Evolutionary conservation across 2,888 invertebrate species (phyloP), one percentile per base, ranked within the genome.

Genomic region (Ditula angustiorana): DNA sequence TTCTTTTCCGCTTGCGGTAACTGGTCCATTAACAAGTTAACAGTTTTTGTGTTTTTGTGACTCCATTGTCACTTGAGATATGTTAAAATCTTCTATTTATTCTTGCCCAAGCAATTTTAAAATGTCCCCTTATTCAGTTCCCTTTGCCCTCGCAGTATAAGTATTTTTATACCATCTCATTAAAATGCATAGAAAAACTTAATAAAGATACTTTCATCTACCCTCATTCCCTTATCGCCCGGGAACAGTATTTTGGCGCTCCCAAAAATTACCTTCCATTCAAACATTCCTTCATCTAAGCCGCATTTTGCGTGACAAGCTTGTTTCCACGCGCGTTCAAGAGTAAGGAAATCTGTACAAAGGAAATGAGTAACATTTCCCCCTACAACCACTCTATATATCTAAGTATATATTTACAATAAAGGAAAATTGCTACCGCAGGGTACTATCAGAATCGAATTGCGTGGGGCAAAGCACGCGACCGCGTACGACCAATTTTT

Each of bases 401-500:
- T 49, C 66, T 67, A 69, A 67, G 67, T 71, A 63, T 70, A 72
- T 73, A 80, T 80, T 79, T 84, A 83, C 85, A 86, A 85, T 81
- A 83, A 82, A 81, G 79, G 86, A 86, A 89, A 91, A 90, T 89
- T 90, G 84, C 84, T 81, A 81, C 87, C 82, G 81, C 78, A 73
- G 80, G 84, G 86, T 85, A 86, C 83, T 81, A 83, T 85, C 82
- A 76, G 73, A 80, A 80, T 76, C 76, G 71, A 75, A 74, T 78
- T 72, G 80, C 81, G 80, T 82, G 78, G 83, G 83, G 82, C 74
- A 74, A 77, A 75, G 74, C 85, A 88, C 84, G 82, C 85, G 79
- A 85, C 82, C 85, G 77, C 68, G 67, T 47, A 47, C 55, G 50
- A 55, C 65, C 68, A 59, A 67, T 61, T 58, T 61, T 64, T 66